Percentiles rank a stretch among this genome's conserved stretches.
Evolutionary conservation across 2,113 vertebrate genomes (phyloP).

Genomic region (Cygnus atratus): DNA sequence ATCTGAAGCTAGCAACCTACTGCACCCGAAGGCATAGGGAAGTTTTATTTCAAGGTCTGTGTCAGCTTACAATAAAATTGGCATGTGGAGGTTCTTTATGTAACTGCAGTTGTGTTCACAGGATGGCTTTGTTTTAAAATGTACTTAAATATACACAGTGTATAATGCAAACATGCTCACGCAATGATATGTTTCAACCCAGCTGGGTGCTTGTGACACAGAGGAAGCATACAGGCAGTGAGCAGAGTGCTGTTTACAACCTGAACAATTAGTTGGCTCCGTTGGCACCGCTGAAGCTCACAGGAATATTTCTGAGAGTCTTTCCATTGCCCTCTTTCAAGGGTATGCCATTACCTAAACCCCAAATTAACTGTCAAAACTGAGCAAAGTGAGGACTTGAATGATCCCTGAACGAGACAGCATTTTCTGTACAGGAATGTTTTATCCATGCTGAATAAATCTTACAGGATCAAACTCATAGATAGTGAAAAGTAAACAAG

Average conservation of each 20-base stretch:
- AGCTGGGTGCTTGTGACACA: neutral
- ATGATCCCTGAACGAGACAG: neutral
- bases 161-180: neutral
- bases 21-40: neutral
- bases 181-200: neutral
- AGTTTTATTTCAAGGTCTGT: neutral
- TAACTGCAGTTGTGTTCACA: neutral
- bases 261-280: neutral
- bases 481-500: conserved; percentile 1
- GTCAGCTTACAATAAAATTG: neutral
- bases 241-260: neutral
- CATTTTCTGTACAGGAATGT: neutral
- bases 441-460: neutral
- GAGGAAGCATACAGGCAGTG: neutral
- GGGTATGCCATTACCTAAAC: neutral
- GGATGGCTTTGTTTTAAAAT: neutral
- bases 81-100: neutral
- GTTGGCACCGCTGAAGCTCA: neutral
- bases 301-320: neutral
- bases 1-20: neutral
- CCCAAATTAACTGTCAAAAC: neutral
- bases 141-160: neutral
- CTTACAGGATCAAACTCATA: neutral
- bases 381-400: neutral
- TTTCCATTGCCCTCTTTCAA: neutral